Base-by-base conservation (phyloP, 2,888 invertebrate species). In the Parnassius orleans region DNA sequence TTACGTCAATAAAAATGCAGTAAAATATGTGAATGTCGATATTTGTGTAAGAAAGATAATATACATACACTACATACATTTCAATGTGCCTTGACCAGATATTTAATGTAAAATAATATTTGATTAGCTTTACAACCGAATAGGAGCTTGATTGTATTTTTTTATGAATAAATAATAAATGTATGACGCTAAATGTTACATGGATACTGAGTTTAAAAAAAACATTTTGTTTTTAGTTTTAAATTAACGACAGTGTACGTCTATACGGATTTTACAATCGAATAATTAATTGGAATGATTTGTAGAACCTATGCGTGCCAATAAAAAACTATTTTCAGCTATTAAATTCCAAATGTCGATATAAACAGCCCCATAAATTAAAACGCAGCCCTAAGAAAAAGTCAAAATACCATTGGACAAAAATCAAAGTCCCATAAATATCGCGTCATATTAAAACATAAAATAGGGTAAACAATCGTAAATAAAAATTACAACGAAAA, bases 401-500 rank as follows among this genome's bases (percentile, higher is more conserved):
- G 66, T 71, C 64, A 69, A 76, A 33, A 87, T 82, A 82, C 82
- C 79, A 68, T 65, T 67, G 71, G 67, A 80, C 75, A 78, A 83
- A 79, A 79, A 83, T 83, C 77, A 76, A 83, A 78, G 44, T 70
- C 66, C 79, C 73, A 88, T 90, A 90, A 90, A 90, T 89, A 84
- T 76, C 65, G 76, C 71, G 74, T 73, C 84, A 83, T 90, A 90
- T 90, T 90, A 90, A 90, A 90, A 90, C 90, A 90, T 90, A 90
- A 90, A 90, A 85, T 85, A 84, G 85, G 82, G 82, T 90, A 90
- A 91, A 90, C 90, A 91, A 90, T 88, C 87, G 84, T 91, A 90
- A 91, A 91, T 91, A 90, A 90, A 89, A 82, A 87, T 87, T 85
- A 89, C 84, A 87, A 79, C 80, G 76, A 86, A 89, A 85, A 81